These are phyloP conservation scores for Whitmania pigra DNA, from an alignment of 1,140 invertebrate genomes.

Conservation along the genomic window DNA sequence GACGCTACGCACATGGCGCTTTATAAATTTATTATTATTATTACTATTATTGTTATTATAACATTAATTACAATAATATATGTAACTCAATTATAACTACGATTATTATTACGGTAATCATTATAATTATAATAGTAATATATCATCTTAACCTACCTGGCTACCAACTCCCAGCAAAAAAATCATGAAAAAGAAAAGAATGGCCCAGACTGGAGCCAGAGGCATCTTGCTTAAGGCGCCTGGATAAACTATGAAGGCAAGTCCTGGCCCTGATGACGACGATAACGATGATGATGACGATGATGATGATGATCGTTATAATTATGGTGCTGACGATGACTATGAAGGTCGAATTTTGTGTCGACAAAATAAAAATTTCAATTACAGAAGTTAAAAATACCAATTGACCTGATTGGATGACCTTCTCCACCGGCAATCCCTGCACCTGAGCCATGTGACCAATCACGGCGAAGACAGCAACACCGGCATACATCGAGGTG, in stretches of 20 bases:
- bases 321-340: constrained; percentile 32
- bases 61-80: too few relatives aligned
- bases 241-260: constrained; percentile 69
- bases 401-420: constrained; percentile 24
- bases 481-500: constrained; percentile 25
- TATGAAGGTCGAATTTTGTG: too few relatives aligned
- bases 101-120: neutral
- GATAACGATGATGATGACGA: too few relatives aligned
- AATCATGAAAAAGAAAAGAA: constrained; percentile 58
- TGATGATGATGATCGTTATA: too few relatives aligned
- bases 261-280: constrained; percentile 53
- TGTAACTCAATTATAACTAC: too few relatives aligned
- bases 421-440: constrained; percentile 23
- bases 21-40: too few relatives aligned
- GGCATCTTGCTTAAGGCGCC: constrained; percentile 65
- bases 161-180: constrained; percentile 24
- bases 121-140: too few relatives aligned
- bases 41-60: too few relatives aligned
- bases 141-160: constrained; percentile 19
- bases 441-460: constrained; percentile 26
- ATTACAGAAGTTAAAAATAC: too few relatives aligned
- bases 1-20: too few relatives aligned
- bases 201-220: constrained; percentile 62
- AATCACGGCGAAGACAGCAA: constrained; percentile 26
- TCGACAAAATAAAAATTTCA: too few relatives aligned